Conservation (phyloP, 1,140 invertebrate genomes). For the Hyles vespertilio region DNA sequence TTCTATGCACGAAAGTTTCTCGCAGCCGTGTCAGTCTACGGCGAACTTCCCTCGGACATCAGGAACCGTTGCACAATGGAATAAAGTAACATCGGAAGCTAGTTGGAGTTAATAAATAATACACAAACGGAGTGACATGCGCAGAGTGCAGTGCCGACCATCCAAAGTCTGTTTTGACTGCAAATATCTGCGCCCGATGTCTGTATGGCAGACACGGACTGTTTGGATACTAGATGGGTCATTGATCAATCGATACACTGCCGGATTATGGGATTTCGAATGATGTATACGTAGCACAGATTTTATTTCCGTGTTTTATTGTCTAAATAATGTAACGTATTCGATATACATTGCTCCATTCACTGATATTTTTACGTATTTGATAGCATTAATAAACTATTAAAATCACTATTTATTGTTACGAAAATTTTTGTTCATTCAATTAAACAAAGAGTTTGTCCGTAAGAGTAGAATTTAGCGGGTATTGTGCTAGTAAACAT, state of each 20-base stretch:
- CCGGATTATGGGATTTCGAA: conserved; percentile 10
- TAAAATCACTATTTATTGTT: too few species aligned
- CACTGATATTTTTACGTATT: too few species aligned
- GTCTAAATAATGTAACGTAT: too few species aligned
- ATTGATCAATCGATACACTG: conserved; percentile 19
- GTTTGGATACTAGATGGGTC: conserved; percentile 36
- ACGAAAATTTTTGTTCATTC: too few species aligned
- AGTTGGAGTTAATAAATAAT: conserved; percentile 75
- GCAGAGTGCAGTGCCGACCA: conserved; percentile 54
- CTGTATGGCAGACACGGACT: conserved; percentile 35
- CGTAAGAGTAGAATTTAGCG: not conserved
- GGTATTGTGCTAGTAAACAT: conserved; percentile 10
- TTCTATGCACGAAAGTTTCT: conserved; percentile 70
- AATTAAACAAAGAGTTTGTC: too few species aligned
- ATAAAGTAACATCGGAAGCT: conserved; percentile 74
- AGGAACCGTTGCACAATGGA: conserved; percentile 68
- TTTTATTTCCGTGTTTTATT: too few species aligned
- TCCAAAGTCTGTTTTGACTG: conserved; percentile 72
- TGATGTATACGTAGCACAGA: too few species aligned
- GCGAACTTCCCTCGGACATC: conserved; percentile 64
- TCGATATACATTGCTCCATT: too few species aligned
- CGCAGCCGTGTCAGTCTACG: conserved; percentile 51
- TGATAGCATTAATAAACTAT: too few species aligned
- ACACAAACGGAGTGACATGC: conserved; percentile 67
- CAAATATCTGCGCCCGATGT: conserved; percentile 67